Percentiles rank a stretch among this genome's conserved stretches.
These are phyloP conservation scores for Caenorhabditis sp. DNA, from an alignment of 2,888 invertebrate genomes.

Conservation along the genomic window DNA sequence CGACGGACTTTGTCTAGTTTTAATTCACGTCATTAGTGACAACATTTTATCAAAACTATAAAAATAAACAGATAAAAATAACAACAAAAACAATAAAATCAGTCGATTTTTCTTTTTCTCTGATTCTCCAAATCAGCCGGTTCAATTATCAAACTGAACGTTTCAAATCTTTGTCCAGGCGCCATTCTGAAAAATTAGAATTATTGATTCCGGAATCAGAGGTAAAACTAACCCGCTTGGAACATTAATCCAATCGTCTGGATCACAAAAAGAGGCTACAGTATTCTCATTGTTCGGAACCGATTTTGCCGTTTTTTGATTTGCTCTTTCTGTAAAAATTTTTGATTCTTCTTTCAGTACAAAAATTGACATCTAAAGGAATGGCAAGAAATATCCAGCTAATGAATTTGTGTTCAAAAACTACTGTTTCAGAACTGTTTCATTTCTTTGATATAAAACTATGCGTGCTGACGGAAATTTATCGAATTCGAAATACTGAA, in stretches of 20 bases:
- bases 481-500: no score
- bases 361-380: not conserved
- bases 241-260: constrained; percentile 28
- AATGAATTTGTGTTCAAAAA: no score
- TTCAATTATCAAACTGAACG: constrained; percentile 36
- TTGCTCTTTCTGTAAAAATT: not conserved
- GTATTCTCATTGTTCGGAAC: not conserved
- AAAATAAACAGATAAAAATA: constrained; percentile 1
- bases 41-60: not conserved
- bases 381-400: no score
- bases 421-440: no score
- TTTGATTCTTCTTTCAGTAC: not conserved
- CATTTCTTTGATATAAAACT: no score
- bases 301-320: not conserved
- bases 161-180: constrained; percentile 41
- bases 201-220: not conserved
- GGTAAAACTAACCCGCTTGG: constrained; percentile 30
- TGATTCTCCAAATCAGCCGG: constrained; percentile 5
- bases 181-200: constrained; percentile 27
- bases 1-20: no score
- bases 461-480: no score
- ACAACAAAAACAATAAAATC: constrained; percentile 5
- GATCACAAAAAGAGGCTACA: constrained; percentile 6
- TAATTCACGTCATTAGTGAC: not conserved
- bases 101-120: not conserved